Conservation (phyloP, 2,113 vertebrate species). For the Oplegnathus fasciatus region DNA sequence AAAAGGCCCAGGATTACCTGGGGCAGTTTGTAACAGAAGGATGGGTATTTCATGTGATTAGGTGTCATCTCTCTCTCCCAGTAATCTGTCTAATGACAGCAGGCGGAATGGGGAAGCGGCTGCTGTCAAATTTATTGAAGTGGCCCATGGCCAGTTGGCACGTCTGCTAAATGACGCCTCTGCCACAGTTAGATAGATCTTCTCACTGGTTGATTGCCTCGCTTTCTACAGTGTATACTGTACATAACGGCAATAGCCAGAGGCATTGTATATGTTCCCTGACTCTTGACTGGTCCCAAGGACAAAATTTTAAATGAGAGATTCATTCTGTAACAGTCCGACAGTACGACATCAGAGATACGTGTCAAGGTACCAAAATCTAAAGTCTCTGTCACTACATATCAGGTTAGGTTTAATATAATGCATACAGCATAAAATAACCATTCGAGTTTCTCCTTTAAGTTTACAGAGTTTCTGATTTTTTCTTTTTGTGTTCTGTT, state of each 20-base stretch:
- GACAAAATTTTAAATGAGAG: constrained; percentile 67
- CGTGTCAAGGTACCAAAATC: constrained; percentile 28
- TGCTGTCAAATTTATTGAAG: constrained; percentile 82
- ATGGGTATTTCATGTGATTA: constrained; percentile 78
- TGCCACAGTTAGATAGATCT: constrained; percentile 72
- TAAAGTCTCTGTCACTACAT: constrained; percentile 14
- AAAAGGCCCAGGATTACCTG: constrained; percentile 65
- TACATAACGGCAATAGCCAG: constrained; percentile 57
- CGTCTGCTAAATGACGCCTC: constrained; percentile 74
- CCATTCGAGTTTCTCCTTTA: not conserved
- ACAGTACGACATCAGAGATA: not conserved
- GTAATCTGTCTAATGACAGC: constrained; percentile 81
- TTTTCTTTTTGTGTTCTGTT: constrained; percentile 35
- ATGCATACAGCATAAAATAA: not conserved
- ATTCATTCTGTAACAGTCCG: constrained; percentile 20
- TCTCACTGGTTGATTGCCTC: constrained; percentile 71
- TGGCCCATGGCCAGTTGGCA: constrained; percentile 82
- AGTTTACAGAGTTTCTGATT: not conserved
- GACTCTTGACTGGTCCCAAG: constrained; percentile 52
- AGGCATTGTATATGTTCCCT: constrained; percentile 37
- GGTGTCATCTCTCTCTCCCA: constrained; percentile 74
- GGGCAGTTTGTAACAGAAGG: constrained; percentile 68
- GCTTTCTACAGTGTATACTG: constrained; percentile 63
- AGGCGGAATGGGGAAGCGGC: constrained; percentile 71
- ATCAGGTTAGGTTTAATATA: too few relatives aligned